Conservation (phyloP, 2,888 invertebrate genomes). For the Gnatocerus cornutus region DNA sequence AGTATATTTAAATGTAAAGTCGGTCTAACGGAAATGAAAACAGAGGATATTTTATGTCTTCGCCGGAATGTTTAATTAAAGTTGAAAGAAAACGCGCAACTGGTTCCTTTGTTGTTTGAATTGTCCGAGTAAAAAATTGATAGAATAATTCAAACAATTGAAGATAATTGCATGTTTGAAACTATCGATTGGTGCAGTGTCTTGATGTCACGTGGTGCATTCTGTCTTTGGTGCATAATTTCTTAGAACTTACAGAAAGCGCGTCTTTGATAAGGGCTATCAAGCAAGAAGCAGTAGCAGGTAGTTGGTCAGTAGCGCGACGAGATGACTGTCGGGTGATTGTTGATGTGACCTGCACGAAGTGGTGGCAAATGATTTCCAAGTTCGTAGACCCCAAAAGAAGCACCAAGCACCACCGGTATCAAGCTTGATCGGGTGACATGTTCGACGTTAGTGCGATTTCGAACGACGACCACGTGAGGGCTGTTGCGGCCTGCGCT, state of each 20-base stretch:
- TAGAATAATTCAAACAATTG: too few species aligned
- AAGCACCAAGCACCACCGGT: conserved; percentile 49
- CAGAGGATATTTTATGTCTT: too few species aligned
- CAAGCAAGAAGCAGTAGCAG: conserved; percentile 43
- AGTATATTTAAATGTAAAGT: too few species aligned
- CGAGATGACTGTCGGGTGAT: conserved; percentile 38
- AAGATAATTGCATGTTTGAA: not conserved
- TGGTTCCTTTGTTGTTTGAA: too few species aligned
- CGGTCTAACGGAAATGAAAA: too few species aligned
- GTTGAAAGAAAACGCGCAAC: too few species aligned
- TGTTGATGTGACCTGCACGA: conserved; percentile 44
- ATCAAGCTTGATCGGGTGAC: conserved; percentile 45
- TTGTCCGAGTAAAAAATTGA: too few species aligned
- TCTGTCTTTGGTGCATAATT: conserved; percentile 9
- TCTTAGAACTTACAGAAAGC: conserved; percentile 46
- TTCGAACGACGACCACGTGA: conserved; percentile 48
- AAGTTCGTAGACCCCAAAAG: conserved; percentile 52
- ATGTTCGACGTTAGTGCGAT: conserved; percentile 45
- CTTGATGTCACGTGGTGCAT: conserved; percentile 8
- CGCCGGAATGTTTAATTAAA: too few species aligned
- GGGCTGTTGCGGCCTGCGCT: conserved; percentile 37
- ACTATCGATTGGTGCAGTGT: conserved; percentile 2
- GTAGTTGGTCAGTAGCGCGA: conserved; percentile 48
- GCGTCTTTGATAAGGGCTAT: conserved; percentile 27
- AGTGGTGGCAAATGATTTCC: conserved; percentile 48